Percentiles rank a stretch among this genome's conserved stretches.
Conservation (phyloP, 2,888 invertebrate species). For the Epistrophe grossulariae region DNA sequence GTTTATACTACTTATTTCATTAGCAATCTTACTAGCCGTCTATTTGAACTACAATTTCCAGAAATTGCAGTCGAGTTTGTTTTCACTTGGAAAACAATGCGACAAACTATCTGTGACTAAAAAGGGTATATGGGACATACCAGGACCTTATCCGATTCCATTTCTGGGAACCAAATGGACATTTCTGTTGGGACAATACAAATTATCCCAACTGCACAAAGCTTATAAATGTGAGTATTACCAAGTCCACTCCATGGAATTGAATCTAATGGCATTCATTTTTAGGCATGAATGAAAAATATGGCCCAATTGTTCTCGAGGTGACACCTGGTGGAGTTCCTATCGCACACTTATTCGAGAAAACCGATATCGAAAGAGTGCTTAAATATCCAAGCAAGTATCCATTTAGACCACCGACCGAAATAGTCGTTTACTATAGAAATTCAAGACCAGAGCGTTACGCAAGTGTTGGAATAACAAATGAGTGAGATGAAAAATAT, state of each 20-base stretch:
- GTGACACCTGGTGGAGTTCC: slow-evolving; percentile 90
- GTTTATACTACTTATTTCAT: slow-evolving; percentile 81
- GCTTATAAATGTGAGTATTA: slow-evolving; percentile 88
- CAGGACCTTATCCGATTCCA: slow-evolving; percentile 90
- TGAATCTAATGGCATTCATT: background rate
- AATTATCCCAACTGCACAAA: slow-evolving; percentile 90
- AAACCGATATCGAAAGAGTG: slow-evolving; percentile 90
- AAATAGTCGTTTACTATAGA: slow-evolving; percentile 91
- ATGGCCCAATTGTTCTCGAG: slow-evolving; percentile 91
- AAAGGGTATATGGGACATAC: slow-evolving; percentile 85
- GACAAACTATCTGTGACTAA: slow-evolving; percentile 7
- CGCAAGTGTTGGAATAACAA: slow-evolving; percentile 91
- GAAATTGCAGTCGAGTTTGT: slow-evolving; percentile 77
- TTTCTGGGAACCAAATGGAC: slow-evolving; percentile 92
- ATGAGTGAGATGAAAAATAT: slow-evolving; percentile 87
- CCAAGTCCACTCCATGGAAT: background rate
- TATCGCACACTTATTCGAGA: slow-evolving; percentile 89
- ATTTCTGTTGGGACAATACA: slow-evolving; percentile 87
- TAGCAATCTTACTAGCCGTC: slow-evolving; percentile 81
- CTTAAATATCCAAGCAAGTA: slow-evolving; percentile 89
- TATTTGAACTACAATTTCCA: slow-evolving; percentile 81
- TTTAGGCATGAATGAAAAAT: slow-evolving; percentile 88
- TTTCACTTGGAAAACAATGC: slow-evolving; percentile 43
- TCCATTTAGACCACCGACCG: slow-evolving; percentile 92
- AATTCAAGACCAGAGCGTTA: slow-evolving; percentile 91